phyloP scores from a whole-genome alignment of 1,140 invertebrate genomes.

The Nomia melanderi region DNA sequence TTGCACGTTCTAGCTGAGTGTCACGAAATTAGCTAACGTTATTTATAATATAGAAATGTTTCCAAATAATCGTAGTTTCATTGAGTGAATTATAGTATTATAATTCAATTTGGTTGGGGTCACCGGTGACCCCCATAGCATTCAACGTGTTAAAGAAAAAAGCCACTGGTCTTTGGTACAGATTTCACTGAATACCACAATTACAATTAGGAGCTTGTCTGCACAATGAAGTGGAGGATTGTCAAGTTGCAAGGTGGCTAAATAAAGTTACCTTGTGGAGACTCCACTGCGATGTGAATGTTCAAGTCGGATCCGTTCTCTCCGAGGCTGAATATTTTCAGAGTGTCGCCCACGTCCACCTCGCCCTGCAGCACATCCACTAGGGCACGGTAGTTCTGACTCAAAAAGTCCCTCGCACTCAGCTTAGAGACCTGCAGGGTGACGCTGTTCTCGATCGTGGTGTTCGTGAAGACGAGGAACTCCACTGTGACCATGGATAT shows the following conservation, averaged over 20 bases:
- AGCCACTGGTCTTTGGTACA: too few species aligned
- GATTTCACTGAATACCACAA: too few species aligned
- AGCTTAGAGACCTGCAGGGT: slow-evolving; percentile 88
- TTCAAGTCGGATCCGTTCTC: slow-evolving; percentile 85
- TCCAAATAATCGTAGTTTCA: too few species aligned
- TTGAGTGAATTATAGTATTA: too few species aligned
- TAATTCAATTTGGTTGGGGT: too few species aligned
- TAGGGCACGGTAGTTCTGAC: slow-evolving; percentile 87
- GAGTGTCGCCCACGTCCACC: slow-evolving; percentile 84
- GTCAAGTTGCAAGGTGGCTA: neutral
- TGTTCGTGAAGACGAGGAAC: slow-evolving; percentile 90
- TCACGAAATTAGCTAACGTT: too few species aligned
- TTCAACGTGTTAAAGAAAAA: too few species aligned
- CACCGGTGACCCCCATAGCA: too few species aligned
- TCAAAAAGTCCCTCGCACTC: slow-evolving; percentile 87
- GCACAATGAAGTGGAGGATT: too few species aligned
- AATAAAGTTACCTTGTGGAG: slow-evolving; percentile 66
- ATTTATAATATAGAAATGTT: too few species aligned
- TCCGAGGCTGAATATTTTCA: slow-evolving; percentile 88
- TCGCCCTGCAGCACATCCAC: slow-evolving; percentile 86
- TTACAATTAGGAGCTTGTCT: too few species aligned
- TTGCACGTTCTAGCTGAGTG: too few species aligned
- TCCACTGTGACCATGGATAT: slow-evolving; percentile 91
- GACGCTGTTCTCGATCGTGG: slow-evolving; percentile 91
- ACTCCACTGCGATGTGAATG: slow-evolving; percentile 83